Base-by-base conservation (phyloP, 2,888 invertebrate genomes). In the Plagodis dolabraria region DNA sequence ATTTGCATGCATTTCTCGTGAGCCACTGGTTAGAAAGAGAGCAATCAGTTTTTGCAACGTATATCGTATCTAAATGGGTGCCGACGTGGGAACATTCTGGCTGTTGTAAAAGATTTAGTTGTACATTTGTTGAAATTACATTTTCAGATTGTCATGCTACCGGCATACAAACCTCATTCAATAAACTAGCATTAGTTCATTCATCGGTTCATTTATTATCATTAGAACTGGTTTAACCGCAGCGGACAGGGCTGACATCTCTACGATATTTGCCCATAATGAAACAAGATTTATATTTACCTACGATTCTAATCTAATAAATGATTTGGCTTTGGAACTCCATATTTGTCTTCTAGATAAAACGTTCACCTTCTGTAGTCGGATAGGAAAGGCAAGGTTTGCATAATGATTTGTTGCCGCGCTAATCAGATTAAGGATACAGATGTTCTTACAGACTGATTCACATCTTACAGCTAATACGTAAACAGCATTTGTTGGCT, bases 191-290 rank as follows among this genome's bases (percentile, higher is more conserved):
- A 42, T 57, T 53, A 56, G 55, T 60, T 60, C 47, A 60, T 62
- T 67, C 63, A 64, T 70, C 60, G 54, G 60, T 68, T 67, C 75
- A 77, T 79, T 80, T 75, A 75, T 79, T 72, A 75, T 71, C 68
- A 72, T 77, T 79, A 70, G 52, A 71, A 68, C 73, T 67, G 62
- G 66, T 66, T 67, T 68, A 63, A 64, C 64, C 67, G 68, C 63
- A 66, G 48, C 49, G 47, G 57, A 53, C 60, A 67, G 65, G 54
- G 64, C 53, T 60, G 61, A 49, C 51, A 53, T 56, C 69, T 69
- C 68, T 67, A 66, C 47, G 42, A 46, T 60, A 56, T 60, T 45
- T 58, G 11, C 40, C 54, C 48, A 47, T 53, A 60, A 60, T 44
- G 40, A 52, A 52, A 53, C 53, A 43, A 57, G 61, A 64, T 67